Evolutionary conservation across 2,888 invertebrate species (phyloP), one percentile per base, ranked within the genome.

Genomic region (Platerodrilus igneus): DNA sequence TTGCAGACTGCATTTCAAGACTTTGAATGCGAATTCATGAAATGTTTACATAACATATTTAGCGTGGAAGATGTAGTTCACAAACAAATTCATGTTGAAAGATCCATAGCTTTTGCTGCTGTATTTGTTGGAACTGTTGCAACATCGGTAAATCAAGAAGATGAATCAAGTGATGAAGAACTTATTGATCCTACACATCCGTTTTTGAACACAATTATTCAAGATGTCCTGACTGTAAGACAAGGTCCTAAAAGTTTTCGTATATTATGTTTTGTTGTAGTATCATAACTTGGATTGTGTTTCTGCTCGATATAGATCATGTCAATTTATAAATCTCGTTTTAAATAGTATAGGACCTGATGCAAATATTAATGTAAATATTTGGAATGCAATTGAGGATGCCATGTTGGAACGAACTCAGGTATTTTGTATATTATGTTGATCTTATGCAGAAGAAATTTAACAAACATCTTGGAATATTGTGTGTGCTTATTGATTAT

Each of bases 301-400:
- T 51, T 47, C 67, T 54, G 68, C 75, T 2, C 62, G 78, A 16
- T 73, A 69, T 54, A 66, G 76, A 6, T 62, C 72, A 5, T 78
- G 78, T 52, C 72, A 75, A 45, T 68, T 78, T 43, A 58, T 78
- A 6, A 72, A 74, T 48, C 69, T 71, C 45, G 52, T 79, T 10
- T 58, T 79, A 13, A 66, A 66, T 26, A 67, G 69, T 10, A 69
- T 79, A 65, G 74, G 73, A 2, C 71, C 73, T 5, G 68, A 75
- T 38, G 77, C 74, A 2, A 66, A 64, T 33, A 68, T 78, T 4
- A 75, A 76, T 35, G 76, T 76, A 50, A 63, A 65, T 3, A 56
- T 77, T 1, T 77, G 72, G 47, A 69, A 73, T 37, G 63, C 62
- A 45, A 71, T 78, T 38, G 67, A 67, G 14, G 58, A 63, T 11